These are phyloP conservation scores for Saxidomus purpurata DNA, from an alignment of 1,140 invertebrate species.

Conservation along the genomic window DNA sequence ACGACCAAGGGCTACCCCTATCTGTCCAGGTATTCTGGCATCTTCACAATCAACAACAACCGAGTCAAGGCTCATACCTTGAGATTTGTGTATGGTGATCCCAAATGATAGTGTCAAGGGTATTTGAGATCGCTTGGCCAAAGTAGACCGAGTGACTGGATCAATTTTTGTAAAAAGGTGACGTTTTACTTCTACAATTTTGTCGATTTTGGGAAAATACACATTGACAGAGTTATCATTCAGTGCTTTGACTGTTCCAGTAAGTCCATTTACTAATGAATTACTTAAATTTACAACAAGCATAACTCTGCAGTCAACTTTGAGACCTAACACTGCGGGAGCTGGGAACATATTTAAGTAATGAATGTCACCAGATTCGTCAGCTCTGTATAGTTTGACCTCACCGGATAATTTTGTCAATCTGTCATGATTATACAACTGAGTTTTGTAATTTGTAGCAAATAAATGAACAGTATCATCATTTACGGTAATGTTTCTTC, in stretches of 20 bases:
- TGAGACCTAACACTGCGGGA: background rate
- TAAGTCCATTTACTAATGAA: slow-evolving; percentile 24
- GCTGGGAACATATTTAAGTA: background rate
- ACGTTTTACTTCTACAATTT: background rate
- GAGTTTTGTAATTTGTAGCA: too few relatives aligned
- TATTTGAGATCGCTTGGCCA: too few relatives aligned
- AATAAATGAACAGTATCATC: too few relatives aligned
- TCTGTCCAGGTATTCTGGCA: background rate
- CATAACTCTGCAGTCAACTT: slow-evolving; percentile 48
- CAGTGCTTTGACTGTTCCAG: slow-evolving; percentile 34
- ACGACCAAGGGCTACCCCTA: too few relatives aligned
- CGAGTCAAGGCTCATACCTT: slow-evolving; percentile 29
- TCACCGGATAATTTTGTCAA: background rate
- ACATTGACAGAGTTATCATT: too few relatives aligned
- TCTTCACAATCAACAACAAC: slow-evolving; percentile 5
- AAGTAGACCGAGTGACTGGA: too few relatives aligned
- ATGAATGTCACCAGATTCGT: too few relatives aligned
- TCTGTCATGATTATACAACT: too few relatives aligned
- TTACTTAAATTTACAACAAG: slow-evolving; percentile 45
- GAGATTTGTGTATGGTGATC: too few relatives aligned
- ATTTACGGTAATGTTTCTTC: too few relatives aligned
- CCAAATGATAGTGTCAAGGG: too few relatives aligned
- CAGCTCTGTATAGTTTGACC: background rate
- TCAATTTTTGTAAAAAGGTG: slow-evolving; percentile 27
- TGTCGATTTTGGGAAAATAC: background rate